These are phyloP conservation scores for Agrenia bidenticulata DNA, from an alignment of 2,888 invertebrate genomes.

Conservation along the genomic window DNA sequence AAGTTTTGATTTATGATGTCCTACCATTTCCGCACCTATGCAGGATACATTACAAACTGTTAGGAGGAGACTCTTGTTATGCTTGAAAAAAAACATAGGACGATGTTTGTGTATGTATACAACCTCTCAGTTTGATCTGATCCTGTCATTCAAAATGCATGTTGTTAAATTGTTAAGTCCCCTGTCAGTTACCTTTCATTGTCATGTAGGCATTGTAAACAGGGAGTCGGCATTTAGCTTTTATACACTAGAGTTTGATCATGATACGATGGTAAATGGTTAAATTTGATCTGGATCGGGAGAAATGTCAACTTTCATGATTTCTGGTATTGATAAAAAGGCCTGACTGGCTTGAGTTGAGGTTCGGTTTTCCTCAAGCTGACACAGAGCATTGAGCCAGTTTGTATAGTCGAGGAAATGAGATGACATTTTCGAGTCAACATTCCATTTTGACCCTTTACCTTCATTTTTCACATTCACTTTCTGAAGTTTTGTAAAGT, in stretches of 20 bases:
- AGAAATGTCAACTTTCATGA: conserved; percentile 8
- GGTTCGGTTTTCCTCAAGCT: no score
- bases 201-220: conserved; percentile 11
- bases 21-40: conserved; percentile 50
- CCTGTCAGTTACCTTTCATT: conserved; percentile 1
- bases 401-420: no score
- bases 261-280: conserved; percentile 1
- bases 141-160: conserved; percentile 12
- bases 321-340: conserved; percentile 10
- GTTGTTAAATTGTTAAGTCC: conserved; percentile 7
- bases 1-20: conserved; percentile 49
- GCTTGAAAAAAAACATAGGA: no score
- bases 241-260: neutral
- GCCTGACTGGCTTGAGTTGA: neutral
- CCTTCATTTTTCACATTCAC: no score
- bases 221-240: conserved; percentile 5
- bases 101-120: no score
- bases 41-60: neutral
- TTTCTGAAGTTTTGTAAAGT: no score
- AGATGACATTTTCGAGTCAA: no score
- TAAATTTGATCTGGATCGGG: conserved; percentile 5
- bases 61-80: no score
- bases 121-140: conserved; percentile 11
- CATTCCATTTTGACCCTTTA: no score
- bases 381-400: no score